Percentiles rank a stretch among this genome's conserved stretches.
These are phyloP conservation scores for Akabosia matsudoensis DNA, from an alignment of 1,140 invertebrate species.

Conservation along the genomic window DNA sequence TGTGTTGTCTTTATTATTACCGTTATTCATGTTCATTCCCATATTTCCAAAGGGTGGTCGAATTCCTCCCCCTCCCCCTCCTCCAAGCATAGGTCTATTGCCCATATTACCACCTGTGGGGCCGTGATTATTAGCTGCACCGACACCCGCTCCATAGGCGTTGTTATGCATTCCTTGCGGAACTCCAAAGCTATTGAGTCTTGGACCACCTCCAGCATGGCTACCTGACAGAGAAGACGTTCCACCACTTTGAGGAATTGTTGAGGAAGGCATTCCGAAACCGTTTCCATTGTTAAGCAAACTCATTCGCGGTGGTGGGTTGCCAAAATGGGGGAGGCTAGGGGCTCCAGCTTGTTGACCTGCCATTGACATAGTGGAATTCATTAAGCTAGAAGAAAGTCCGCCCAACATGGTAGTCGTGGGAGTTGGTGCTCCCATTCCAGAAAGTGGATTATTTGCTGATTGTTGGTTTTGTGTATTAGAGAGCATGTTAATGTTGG, in stretches of 20 bases:
- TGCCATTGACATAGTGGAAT: not conserved
- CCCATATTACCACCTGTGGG: not conserved
- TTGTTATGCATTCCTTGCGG: slow-evolving; percentile 5
- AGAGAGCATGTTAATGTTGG: not conserved
- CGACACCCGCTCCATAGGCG: not conserved
- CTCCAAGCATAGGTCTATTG: not conserved
- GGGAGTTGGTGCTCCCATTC: not conserved
- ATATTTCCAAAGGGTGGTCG: not conserved
- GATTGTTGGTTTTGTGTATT: not conserved
- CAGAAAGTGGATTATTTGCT: not conserved
- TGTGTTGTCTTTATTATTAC: not conserved
- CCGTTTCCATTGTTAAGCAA: not conserved
- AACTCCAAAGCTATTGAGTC: not conserved
- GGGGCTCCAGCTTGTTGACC: not conserved
- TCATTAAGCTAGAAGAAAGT: not conserved
- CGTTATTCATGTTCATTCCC: not conserved
- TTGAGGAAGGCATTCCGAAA: not conserved
- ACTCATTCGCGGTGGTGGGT: not conserved
- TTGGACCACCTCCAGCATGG: not conserved
- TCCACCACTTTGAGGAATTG: not conserved
- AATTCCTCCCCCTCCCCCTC: not conserved
- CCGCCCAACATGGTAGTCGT: not conserved
- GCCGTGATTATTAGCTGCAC: not conserved
- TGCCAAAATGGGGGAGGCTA: not conserved
- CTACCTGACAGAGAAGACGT: not conserved